These are phyloP conservation scores for Macrochelys suwanniensis DNA, from an alignment of 2,797 vertebrate species.

Conservation along the genomic window DNA sequence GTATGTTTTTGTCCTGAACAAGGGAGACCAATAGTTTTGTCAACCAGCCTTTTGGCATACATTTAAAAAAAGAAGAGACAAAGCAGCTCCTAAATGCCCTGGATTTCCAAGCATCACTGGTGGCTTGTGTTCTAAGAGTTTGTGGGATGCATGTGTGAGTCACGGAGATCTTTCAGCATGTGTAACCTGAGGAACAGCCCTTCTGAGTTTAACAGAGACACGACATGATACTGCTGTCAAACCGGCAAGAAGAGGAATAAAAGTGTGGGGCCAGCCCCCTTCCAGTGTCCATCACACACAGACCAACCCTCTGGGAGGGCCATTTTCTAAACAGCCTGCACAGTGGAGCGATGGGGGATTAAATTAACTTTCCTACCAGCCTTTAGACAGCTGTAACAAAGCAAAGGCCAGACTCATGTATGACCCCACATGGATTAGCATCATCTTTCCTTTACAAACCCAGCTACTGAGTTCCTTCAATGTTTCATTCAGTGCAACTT, in stretches of 20 bases:
- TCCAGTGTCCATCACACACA: accelerated
- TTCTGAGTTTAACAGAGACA: accelerated
- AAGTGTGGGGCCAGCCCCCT: neutral
- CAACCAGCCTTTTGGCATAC: neutral
- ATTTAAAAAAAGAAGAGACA: constrained; percentile 23
- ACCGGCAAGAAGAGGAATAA: neutral
- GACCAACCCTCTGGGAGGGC: neutral
- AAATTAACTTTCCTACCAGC: neutral
- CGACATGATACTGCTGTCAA: neutral
- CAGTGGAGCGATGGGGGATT: accelerated
- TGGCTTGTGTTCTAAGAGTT: neutral
- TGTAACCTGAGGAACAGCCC: neutral
- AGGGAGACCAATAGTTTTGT: constrained; percentile 24
- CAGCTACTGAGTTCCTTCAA: accelerated
- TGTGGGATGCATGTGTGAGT: constrained; percentile 17
- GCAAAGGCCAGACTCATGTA: neutral
- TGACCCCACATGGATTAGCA: neutral
- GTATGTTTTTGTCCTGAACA: neutral
- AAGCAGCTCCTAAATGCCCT: constrained; percentile 17
- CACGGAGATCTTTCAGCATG: neutral
- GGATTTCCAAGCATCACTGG: neutral
- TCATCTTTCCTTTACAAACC: accelerated
- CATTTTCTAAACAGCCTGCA: neutral
- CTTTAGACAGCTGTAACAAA: neutral
- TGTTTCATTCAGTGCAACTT: neutral